A percentile compares a stretch with the other conserved stretches of the same genome.
phyloP scores from a whole-genome alignment of 2,113 vertebrate species.

The Zootoca vivipara region DNA sequence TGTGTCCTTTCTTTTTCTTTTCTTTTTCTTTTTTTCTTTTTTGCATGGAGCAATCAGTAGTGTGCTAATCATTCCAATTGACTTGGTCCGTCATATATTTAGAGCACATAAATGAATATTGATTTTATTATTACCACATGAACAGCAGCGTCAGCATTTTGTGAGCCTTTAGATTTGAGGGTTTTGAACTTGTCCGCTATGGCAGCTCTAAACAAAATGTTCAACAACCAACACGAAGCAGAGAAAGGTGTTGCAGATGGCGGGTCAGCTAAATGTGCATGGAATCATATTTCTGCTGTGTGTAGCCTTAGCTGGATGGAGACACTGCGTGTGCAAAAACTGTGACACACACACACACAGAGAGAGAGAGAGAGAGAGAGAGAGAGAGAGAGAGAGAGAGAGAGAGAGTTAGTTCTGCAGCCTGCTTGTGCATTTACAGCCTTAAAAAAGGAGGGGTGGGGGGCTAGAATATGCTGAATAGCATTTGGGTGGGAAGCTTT shows the following conservation, averaged over 20 bases:
- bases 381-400: not conserved
- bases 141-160: conserved; percentile 45
- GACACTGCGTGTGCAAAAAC: not conserved
- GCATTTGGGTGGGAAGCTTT: not conserved
- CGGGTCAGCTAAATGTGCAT: too few species aligned
- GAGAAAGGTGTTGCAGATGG: not conserved
- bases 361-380: not conserved
- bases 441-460: too few species aligned
- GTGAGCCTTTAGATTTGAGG: conserved; percentile 23
- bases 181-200: not conserved
- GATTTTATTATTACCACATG: conserved; percentile 53
- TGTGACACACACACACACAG: not conserved
- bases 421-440: not conserved
- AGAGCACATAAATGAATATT: conserved; percentile 58
- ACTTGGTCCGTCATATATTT: conserved; percentile 55
- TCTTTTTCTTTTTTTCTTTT: not conserved
- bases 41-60: conserved; percentile 29
- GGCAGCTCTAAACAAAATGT: conserved; percentile 33
- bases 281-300: not conserved
- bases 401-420: not conserved
- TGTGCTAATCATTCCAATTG: conserved; percentile 46
- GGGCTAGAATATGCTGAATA: not conserved
- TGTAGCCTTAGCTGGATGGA: not conserved
- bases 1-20: not conserved
- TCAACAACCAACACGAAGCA: conserved; percentile 12